Conservation (phyloP, 1,140 invertebrate species). For the Nilaparvata lugens region DNA sequence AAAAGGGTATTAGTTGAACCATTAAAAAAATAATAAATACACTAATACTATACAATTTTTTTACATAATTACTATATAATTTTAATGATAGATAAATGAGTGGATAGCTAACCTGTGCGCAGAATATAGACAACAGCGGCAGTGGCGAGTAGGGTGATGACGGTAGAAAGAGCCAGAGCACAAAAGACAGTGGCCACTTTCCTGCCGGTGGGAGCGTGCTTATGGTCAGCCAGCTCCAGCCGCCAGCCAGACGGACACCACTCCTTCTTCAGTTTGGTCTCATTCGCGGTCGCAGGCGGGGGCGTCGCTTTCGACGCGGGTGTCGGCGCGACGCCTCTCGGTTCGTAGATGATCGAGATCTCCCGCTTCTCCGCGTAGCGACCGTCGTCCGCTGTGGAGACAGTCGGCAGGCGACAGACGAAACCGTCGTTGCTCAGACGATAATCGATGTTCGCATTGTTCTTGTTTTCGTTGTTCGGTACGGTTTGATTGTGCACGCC, state of each 20-base stretch:
- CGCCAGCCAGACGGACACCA: conserved; percentile 10
- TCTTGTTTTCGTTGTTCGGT: no score
- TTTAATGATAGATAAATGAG: background rate
- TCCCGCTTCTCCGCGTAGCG: background rate
- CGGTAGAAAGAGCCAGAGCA: background rate
- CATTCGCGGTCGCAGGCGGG: background rate
- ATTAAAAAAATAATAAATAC: no score
- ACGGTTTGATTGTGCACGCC: no score
- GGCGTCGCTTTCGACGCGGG: background rate
- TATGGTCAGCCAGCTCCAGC: background rate
- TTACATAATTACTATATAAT: background rate
- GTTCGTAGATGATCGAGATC: conserved; percentile 13
- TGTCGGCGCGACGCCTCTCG: conserved; percentile 4
- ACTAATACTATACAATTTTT: no score
- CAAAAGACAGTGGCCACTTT: conserved; percentile 6
- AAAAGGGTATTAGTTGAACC: no score
- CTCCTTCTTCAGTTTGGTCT: conserved; percentile 8
- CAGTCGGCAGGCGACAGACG: no score
- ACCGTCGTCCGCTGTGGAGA: no score
- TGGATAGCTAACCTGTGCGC: conserved; percentile 6
- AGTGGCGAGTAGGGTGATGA: conserved; percentile 3
- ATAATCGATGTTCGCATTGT: no score
- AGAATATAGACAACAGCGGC: conserved; percentile 10
- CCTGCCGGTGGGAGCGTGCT: background rate
- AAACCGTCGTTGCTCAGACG: no score